Evolutionary conservation across 2,797 vertebrate genomes (phyloP).

Genomic region (Thamnophis elegans): DNA sequence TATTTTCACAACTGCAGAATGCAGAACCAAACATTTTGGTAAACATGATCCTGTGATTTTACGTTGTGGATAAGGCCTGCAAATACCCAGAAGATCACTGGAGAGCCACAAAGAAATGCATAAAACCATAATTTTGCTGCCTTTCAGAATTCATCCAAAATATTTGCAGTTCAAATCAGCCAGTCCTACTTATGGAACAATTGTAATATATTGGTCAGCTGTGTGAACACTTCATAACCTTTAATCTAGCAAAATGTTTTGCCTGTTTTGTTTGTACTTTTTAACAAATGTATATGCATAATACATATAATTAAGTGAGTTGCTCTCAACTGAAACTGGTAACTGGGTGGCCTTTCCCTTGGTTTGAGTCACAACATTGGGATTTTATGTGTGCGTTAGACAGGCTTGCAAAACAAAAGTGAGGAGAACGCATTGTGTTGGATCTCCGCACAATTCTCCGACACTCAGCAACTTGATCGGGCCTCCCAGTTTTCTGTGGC

Average conservation of each 20-base stretch:
- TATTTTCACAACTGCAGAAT: background rate
- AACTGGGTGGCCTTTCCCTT: conserved; percentile 9
- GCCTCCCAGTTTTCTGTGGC: conserved; percentile 61
- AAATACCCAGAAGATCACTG: background rate
- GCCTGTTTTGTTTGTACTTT: background rate
- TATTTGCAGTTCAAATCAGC: background rate
- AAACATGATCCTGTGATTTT: background rate
- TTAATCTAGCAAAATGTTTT: background rate
- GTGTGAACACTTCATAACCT: background rate
- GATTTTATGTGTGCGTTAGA: conserved; percentile 32
- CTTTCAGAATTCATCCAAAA: background rate
- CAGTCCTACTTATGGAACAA: background rate
- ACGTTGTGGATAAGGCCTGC: background rate
- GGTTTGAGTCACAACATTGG: conserved; percentile 43
- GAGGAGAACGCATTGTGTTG: conserved; percentile 48
- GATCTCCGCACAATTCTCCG: conserved; percentile 63
- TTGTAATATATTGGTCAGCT: background rate
- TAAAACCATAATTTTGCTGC: background rate
- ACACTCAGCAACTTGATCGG: conserved; percentile 63
- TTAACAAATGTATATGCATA: background rate
- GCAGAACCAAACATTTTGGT: background rate
- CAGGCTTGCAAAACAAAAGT: conserved; percentile 40
- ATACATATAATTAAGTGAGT: background rate
- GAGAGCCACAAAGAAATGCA: background rate
- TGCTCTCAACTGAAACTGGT: background rate